A percentile compares a stretch with the other conserved stretches of the same genome.
phyloP scores from a whole-genome alignment of 2,888 invertebrate genomes.

The Erebia ligea region DNA sequence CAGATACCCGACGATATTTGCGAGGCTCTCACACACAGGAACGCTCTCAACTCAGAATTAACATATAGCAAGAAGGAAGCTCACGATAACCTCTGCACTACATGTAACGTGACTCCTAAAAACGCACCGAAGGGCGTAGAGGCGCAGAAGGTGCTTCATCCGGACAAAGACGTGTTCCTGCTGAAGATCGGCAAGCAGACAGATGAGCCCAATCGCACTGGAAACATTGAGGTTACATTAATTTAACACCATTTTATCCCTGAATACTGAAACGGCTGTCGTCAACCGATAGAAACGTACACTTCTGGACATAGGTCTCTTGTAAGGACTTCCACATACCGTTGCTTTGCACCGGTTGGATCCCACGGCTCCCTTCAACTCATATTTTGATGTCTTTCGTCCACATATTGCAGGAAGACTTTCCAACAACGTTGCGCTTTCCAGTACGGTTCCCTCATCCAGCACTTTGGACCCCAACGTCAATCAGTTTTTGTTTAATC shows the following conservation, averaged over 20 bases:
- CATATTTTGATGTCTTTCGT: no score
- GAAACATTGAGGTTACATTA: constrained; percentile 84
- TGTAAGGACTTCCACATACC: no score
- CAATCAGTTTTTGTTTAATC: no score
- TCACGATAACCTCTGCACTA: constrained; percentile 59
- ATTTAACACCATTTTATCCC: not conserved
- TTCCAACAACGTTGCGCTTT: no score
- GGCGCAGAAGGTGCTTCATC: constrained; percentile 84
- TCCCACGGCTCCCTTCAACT: no score
- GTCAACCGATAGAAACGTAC: no score
- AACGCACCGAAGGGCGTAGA: constrained; percentile 81
- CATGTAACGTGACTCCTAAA: constrained; percentile 76
- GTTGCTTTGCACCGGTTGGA: no score
- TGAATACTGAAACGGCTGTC: no score
- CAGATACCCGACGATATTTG: constrained; percentile 76
- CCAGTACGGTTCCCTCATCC: no score
- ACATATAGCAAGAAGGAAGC: constrained; percentile 60
- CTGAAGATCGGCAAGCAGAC: constrained; percentile 90
- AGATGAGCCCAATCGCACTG: constrained; percentile 81
- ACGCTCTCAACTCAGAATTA: constrained; percentile 66
- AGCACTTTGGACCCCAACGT: no score
- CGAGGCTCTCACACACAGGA: constrained; percentile 66
- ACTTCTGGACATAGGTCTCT: no score
- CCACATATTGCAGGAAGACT: no score
- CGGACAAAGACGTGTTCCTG: constrained; percentile 88